phyloP scores from a whole-genome alignment of 2,797 vertebrate genomes.

The Mallotus villosus region DNA sequence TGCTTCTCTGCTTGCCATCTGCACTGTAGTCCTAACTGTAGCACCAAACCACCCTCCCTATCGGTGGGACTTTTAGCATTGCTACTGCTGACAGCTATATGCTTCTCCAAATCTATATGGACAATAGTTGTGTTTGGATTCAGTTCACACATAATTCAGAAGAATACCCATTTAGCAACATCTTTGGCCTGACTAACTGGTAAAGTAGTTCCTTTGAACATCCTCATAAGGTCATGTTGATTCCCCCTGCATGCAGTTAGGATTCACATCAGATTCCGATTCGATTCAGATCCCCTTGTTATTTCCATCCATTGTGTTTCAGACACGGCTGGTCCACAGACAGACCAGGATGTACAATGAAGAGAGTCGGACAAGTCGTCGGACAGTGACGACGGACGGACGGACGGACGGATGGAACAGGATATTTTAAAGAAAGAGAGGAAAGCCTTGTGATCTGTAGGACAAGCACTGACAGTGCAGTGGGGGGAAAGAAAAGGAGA shows the following conservation, averaged over 20 bases:
- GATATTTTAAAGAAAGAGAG: constrained; percentile 59
- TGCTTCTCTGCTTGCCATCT: background rate
- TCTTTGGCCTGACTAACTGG: background rate
- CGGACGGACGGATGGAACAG: constrained; percentile 25
- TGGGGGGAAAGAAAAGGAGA: constrained; percentile 44
- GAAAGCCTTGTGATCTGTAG: constrained; percentile 59
- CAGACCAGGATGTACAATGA: constrained; percentile 44
- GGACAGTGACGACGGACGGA: constrained; percentile 46
- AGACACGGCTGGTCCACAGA: constrained; percentile 59
- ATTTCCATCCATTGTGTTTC: constrained; percentile 26
- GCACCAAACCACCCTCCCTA: too few relatives aligned
- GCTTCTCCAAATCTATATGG: too few relatives aligned
- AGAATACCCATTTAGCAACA: too few relatives aligned
- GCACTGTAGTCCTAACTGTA: background rate
- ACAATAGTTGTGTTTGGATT: too few relatives aligned
- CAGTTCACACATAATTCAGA: too few relatives aligned
- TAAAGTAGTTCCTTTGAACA: background rate
- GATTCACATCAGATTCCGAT: constrained; percentile 32
- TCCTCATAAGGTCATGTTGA: background rate
- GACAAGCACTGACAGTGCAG: constrained; percentile 57
- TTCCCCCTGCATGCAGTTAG: constrained; percentile 17
- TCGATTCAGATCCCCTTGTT: background rate
- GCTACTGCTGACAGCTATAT: too few relatives aligned
- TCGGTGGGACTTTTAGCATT: too few relatives aligned
- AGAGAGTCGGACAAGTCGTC: constrained; percentile 36